Evolutionary conservation across 2,113 vertebrate species (phyloP).

Genomic region (Brachyhypopomus occidentalis): DNA sequence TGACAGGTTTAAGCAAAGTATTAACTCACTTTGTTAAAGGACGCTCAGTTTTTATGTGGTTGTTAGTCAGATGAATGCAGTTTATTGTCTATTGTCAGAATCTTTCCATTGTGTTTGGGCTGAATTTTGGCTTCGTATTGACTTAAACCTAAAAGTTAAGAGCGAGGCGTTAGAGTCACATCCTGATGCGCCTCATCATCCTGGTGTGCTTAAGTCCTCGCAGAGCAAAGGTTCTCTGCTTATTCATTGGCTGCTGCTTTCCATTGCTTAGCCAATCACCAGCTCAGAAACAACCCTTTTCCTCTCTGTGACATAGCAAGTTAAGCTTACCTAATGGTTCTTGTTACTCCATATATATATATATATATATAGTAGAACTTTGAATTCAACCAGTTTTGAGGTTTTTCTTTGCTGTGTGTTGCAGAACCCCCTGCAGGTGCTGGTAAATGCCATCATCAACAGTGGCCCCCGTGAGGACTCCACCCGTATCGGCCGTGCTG

Average conservation of each 20-base stretch:
- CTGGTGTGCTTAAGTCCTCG: constrained; percentile 78
- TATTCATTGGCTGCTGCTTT: constrained; percentile 79
- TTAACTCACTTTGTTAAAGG: too few species aligned
- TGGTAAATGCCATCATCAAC: constrained; percentile 96
- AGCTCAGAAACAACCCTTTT: constrained; percentile 72
- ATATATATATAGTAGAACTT: too few species aligned
- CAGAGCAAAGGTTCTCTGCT: constrained; percentile 70
- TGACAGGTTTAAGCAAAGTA: too few species aligned
- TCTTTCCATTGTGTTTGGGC: too few species aligned
- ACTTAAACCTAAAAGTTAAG: constrained; percentile 66
- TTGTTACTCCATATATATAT: background rate
- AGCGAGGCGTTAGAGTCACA: constrained; percentile 79
- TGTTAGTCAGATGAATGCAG: too few species aligned
- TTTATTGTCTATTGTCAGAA: too few species aligned
- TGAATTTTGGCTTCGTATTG: background rate
- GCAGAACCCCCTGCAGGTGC: constrained; percentile 90
- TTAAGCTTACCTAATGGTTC: background rate
- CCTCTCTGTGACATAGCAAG: background rate
- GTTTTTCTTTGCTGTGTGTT: constrained; percentile 16
- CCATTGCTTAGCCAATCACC: constrained; percentile 74
- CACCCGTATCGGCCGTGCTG: constrained; percentile 90
- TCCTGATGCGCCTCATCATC: constrained; percentile 62
- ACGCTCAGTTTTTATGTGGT: too few species aligned
- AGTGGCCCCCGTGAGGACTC: constrained; percentile 93
- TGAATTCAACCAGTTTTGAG: background rate